Base-by-base conservation (phyloP, 2,888 invertebrate species). In the Congeria kusceri region DNA sequence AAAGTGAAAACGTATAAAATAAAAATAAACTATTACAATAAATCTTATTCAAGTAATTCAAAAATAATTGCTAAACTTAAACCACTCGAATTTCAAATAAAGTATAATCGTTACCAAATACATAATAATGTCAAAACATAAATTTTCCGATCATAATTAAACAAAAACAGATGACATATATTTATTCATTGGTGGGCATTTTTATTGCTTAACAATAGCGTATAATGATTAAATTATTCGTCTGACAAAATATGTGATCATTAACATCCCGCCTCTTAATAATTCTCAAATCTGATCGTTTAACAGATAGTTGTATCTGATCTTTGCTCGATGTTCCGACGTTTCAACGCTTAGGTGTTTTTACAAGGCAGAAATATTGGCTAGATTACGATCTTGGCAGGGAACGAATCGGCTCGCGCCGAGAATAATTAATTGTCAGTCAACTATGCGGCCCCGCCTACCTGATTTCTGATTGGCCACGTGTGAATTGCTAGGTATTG, bases 151-250 rank as follows among this genome's bases (percentile, higher is more conserved):
- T 23, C 23, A 62, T 20, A 5, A 39, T 66, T 32, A 39, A 39
- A 15, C 29, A 25, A 39, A 29, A 58, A 58, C n/a, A 62, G 62
- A 67, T 79, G 77, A 73, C 80, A 77, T 77, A 77, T 77, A 75
- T 74, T 56, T 69, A 61, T 62, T 49, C 57, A 47, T 65, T 53
- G 32, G 28, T 47, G 64, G 83, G 75, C 83, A 80, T 64, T 77
- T 83, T 80, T 83, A 83, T 77, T 63, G 65, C 67, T 25, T 29
- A 65, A 53, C 65, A 62, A 73, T 79, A 75, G 69, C 74, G 47
- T 68, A 77, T 73, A 77, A 79, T 83, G 67, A 74, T 83, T 64
- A 70, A 79, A 73, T 83, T 59, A 79, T 77, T 79, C 53, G 76
- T 58, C 25, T 69, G 39, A 66, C 67, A 70, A 77, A 83, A 76